Percentiles rank a stretch among this genome's conserved stretches.
Conservation (phyloP, 1,140 invertebrate genomes). For the Gryon sp. region DNA sequence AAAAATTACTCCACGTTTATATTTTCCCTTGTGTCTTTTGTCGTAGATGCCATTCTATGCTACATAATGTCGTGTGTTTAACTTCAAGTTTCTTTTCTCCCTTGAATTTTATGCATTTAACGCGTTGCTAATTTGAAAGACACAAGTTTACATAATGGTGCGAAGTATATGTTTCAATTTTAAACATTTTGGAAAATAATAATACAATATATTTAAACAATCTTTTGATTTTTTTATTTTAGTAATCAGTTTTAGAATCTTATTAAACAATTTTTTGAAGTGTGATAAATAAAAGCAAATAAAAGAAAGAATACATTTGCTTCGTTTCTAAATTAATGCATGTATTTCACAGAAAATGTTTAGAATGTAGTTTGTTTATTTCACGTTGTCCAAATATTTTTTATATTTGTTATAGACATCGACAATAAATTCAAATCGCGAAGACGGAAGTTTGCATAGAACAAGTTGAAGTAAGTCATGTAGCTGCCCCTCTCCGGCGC, state of each 20-base stretch:
- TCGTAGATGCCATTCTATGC: constrained; percentile 38
- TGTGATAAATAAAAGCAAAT: too few species aligned
- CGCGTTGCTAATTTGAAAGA: constrained; percentile 57
- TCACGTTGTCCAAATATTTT: too few species aligned
- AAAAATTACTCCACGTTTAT: constrained; percentile 41
- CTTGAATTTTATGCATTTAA: constrained; percentile 58
- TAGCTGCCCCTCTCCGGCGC: background rate
- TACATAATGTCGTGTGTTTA: constrained; percentile 22
- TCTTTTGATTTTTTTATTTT: background rate
- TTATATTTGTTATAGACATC: too few species aligned
- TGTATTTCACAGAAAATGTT: too few species aligned
- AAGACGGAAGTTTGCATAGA: background rate
- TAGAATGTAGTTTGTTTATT: too few species aligned
- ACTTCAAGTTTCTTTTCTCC: constrained; percentile 48
- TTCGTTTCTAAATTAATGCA: too few species aligned
- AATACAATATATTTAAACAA: too few species aligned
- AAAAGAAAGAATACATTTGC: too few species aligned
- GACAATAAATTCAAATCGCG: background rate
- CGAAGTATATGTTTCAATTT: constrained; percentile 29
- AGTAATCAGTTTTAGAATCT: too few species aligned
- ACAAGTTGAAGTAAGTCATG: background rate
- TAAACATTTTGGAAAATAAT: too few species aligned
- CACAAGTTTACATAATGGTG: constrained; percentile 50
- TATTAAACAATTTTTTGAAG: too few species aligned
- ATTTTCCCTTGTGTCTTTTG: constrained; percentile 51